Evolutionary conservation across 2,888 invertebrate species (phyloP), one percentile per base, ranked within the genome.

Genomic region (Amblyteles armatorius): DNA sequence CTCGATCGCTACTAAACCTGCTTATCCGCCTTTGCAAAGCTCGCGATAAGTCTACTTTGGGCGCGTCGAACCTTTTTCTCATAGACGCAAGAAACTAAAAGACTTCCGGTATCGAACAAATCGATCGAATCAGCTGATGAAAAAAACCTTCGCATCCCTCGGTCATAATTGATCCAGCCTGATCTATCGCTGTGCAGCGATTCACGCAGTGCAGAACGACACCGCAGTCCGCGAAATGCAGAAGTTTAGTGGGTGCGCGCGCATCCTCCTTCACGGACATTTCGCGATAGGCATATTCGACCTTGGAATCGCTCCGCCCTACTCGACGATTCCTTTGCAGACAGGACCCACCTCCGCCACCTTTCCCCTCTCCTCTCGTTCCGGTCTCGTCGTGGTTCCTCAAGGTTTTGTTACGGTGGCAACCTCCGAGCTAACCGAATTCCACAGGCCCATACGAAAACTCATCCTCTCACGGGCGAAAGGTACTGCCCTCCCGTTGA

Each of bases 301-400:
- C 84, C 84, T 84, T 84, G 84, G 72, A 69, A 57, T 82, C 57
- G 84, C 77, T 84, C 68, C 84, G 72, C 69, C 82, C 74, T 60
- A 77, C 71, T 76, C 74, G 40, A 65, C 77, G 63, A 77, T 50
- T 76, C 33, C 81, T 69, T 82, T 63, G 57, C 69, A 73, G 57
- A 73, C 73, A 44, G 73, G 60, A 73, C 44, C 57, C 73, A 44
- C 73, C 73, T 60, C 60, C 73, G 40, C 57, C 36, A 36, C 55
- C 36, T 72, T 57, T 57, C 72, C 72, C 73, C 44, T 22, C 60
- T 4, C 57, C 29, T 16, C 57, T 16, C n/a, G 57, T 60, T 73
- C 44, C 52, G 57, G 60, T 44, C 40, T 40, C 60, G 73, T 44
- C 44, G 60, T n/a, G 40, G 50, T n/a, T 48, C 55, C 73, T 73